These are phyloP conservation scores for Clarias pachynema DNA, from an alignment of 2,797 vertebrate genomes.

Conservation along the genomic window DNA sequence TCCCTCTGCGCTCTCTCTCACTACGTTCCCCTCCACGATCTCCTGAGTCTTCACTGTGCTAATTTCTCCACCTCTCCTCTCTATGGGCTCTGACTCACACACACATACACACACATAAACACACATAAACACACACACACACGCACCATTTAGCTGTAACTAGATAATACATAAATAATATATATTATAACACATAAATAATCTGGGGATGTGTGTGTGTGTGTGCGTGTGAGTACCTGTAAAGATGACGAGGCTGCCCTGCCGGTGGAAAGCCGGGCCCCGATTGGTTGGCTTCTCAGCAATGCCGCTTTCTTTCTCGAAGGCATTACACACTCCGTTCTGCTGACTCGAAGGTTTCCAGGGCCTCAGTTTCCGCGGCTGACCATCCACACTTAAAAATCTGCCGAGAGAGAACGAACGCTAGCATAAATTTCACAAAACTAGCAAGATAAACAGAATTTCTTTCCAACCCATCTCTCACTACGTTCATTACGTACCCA, in stretches of 20 bases:
- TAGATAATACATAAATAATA: background rate
- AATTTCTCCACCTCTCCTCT: constrained; percentile 74
- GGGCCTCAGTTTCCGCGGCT: constrained; percentile 56
- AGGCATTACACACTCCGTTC: constrained; percentile 56
- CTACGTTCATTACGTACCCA: background rate
- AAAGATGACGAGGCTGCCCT: constrained; percentile 74
- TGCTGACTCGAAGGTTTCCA: constrained; percentile 64
- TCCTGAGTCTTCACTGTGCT: constrained; percentile 87
- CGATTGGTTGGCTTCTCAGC: constrained; percentile 50
- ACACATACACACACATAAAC: background rate
- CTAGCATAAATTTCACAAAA: background rate
- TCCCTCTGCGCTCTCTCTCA: constrained; percentile 86
- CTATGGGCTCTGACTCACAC: constrained; percentile 66
- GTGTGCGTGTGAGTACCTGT: constrained; percentile 65
- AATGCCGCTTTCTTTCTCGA: constrained; percentile 45
- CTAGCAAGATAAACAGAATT: background rate
- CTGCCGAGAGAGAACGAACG: constrained; percentile 51
- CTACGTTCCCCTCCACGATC: constrained; percentile 81
- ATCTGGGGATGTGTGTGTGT: background rate
- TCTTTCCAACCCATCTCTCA: background rate
- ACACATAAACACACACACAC: background rate
- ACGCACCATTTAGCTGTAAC: background rate
- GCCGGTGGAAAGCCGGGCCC: constrained; percentile 59
- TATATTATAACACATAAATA: background rate
- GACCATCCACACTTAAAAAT: constrained; percentile 60